Evolutionary conservation across 1,140 invertebrate species (phyloP).

Genomic region (Achroia grisella): DNA sequence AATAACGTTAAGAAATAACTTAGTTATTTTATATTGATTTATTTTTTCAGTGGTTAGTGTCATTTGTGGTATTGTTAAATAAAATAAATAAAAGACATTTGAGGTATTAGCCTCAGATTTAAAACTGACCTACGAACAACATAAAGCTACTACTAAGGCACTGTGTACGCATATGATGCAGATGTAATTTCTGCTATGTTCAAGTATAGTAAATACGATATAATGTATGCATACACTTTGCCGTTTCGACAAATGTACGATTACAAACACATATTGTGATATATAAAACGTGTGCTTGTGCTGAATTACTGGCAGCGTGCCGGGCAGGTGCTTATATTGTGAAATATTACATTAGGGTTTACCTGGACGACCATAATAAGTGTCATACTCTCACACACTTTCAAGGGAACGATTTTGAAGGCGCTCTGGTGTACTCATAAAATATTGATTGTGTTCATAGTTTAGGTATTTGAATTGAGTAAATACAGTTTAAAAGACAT

Average conservation of each 20-base stretch:
- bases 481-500: no score
- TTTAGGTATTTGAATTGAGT: no score
- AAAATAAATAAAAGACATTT: conserved; percentile 31
- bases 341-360: conserved; percentile 66
- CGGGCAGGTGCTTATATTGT: conserved; percentile 69
- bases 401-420: conserved; percentile 24
- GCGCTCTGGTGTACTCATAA: conserved; percentile 10
- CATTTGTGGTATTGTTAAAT: conserved; percentile 32
- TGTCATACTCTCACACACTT: conserved; percentile 39
- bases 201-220: neutral
- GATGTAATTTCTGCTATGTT: neutral
- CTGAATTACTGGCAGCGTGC: conserved; percentile 71
- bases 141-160: conserved; percentile 68
- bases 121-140: conserved; percentile 61
- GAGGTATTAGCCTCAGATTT: conserved; percentile 34
- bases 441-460: no score
- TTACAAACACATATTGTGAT: conserved; percentile 68
- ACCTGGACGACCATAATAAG: conserved; percentile 55
- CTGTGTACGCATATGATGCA: conserved; percentile 34
- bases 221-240: conserved; percentile 38
- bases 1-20: conserved; percentile 3
- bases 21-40: conserved; percentile 8
- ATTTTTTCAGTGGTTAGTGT: conserved; percentile 29
- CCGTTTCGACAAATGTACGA: conserved; percentile 60
- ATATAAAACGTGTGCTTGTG: conserved; percentile 71